Base-by-base conservation (phyloP, 2,797 vertebrate genomes). In the Crenichthys baileyi region DNA sequence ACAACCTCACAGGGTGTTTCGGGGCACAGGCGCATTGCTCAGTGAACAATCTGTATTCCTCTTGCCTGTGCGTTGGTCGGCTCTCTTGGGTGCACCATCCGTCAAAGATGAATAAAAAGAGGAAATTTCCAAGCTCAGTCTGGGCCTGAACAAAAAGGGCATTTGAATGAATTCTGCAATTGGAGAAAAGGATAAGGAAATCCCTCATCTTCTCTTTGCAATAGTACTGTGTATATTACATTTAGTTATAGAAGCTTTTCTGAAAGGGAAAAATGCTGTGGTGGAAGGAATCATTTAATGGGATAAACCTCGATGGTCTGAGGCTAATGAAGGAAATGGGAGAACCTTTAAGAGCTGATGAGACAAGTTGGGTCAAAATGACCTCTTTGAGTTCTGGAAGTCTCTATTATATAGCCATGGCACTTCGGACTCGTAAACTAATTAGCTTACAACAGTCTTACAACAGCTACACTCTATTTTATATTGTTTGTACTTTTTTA, bases 91-190 rank as follows among this genome's bases (percentile, higher is more conserved):
- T 44, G 41, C 50, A 67, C 75, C 15, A 80, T 84, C 73, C 79
- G 85, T 90, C 88, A 78, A 22, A 74, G 70, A 89, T 83, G 80
- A 89, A 89, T 87, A 61, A 73, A 70, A 84, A 83, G 82, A 84
- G 71, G 76, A 88, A 83, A 85, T 89, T 74, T 75, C 48, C 4
- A 29, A 68, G 48, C 53, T 80, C 36, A 55, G 71, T 72, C 73
- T 67, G 68, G 26, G 41, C 60, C 44, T 75, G 70, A 63, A 83
- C 85, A 88, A 83, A 70, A 81, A 68, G 2, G 65, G 26, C 56
- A 72, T 80, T 76, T 82, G 72, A 75, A 86, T 88, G 87, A 83
- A 6, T 15, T 77, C 3, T 72, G 72, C 79, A 75, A 56, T 65
- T 65, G 79, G 16, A 83, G 60, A 76, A 71, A 56, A 76, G 41